Evolutionary conservation across 2,113 vertebrate species (phyloP).

Genomic region (Apus apus): DNA sequence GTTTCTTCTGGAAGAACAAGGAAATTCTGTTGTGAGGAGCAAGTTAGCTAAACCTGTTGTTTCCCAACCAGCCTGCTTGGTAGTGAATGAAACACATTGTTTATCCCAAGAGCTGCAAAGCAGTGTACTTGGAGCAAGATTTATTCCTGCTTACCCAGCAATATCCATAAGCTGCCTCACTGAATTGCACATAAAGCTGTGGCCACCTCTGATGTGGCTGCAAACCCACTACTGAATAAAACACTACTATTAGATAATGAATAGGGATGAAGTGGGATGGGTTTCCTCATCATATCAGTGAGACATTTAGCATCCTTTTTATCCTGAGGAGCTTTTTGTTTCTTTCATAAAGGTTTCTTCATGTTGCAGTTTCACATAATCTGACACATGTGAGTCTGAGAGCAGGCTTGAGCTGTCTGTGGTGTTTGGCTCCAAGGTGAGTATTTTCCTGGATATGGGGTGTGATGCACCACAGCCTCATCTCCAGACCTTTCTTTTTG

Average conservation of each 20-base stretch:
- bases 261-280: not conserved
- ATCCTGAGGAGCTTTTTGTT: not conserved
- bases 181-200: not conserved
- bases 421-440: not conserved
- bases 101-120: slow-evolving; percentile 14
- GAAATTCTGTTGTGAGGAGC: not conserved
- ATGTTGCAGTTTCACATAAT: not conserved
- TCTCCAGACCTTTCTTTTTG: not conserved
- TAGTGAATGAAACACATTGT: not conserved
- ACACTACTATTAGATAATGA: not conserved
- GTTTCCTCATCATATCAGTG: not conserved
- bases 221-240: slow-evolving; percentile 19
- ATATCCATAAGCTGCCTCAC: slow-evolving; percentile 22
- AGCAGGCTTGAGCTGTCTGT: not conserved
- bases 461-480: not conserved
- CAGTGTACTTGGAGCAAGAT: slow-evolving; percentile 23
- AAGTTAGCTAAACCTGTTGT: not conserved
- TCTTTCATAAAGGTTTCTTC: not conserved
- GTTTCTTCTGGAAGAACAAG: not conserved
- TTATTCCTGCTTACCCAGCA: slow-evolving; percentile 13
- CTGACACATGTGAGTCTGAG: not conserved
- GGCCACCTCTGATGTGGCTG: not conserved
- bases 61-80: not conserved
- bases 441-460: not conserved
- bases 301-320: not conserved